Percentiles rank a stretch among this genome's conserved stretches.
phyloP scores from a whole-genome alignment of 2,797 vertebrate genomes.

The Sebastes steindachneri region DNA sequence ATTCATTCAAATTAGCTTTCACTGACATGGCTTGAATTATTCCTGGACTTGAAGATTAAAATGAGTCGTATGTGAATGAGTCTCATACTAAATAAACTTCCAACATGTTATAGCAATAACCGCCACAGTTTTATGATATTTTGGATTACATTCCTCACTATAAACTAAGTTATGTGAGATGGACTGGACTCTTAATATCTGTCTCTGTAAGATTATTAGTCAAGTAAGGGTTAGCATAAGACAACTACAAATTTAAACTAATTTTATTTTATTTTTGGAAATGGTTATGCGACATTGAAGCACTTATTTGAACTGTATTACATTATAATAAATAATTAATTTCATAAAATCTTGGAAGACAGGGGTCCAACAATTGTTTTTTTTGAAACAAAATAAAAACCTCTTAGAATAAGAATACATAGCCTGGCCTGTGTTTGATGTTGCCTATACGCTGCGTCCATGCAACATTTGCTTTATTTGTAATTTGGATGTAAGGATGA shows the following conservation, averaged over 20 bases:
- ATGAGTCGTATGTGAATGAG: no score
- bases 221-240: not conserved
- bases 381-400: not conserved
- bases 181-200: not conserved
- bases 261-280: not conserved
- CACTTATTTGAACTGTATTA: not conserved
- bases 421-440: not conserved
- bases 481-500: not conserved
- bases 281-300: not conserved
- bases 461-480: not conserved
- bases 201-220: not conserved
- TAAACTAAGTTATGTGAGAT: not conserved
- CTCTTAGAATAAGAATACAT: not conserved
- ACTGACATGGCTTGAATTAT: no score
- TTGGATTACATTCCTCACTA: no score
- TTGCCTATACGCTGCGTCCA: not conserved
- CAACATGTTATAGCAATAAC: no score
- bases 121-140: no score
- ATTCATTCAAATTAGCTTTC: no score
- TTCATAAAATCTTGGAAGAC: not conserved
- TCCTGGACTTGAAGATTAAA: no score
- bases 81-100: no score
- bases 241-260: not conserved
- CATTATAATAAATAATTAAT: not conserved
- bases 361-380: not conserved